Evolutionary conservation across 2,797 vertebrate genomes (phyloP).

Genomic region (Sebastiscus albofasciatus): DNA sequence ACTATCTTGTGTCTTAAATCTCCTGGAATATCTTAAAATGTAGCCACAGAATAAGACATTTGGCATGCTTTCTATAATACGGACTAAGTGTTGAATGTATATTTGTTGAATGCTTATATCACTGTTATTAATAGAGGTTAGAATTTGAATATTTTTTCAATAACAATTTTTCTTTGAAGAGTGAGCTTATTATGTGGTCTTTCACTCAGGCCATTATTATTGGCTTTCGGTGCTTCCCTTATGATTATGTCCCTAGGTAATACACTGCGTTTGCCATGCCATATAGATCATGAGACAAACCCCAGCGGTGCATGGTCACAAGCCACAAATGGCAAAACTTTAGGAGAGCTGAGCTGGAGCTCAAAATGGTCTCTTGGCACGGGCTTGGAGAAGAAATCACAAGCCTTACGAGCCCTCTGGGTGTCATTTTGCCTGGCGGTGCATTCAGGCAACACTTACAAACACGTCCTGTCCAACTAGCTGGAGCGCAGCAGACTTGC

Average conservation of each 20-base stretch:
- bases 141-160: slow-evolving; percentile 20
- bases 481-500: slow-evolving; percentile 65
- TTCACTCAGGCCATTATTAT: slow-evolving; percentile 27
- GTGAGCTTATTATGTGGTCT: slow-evolving; percentile 30
- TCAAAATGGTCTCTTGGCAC: slow-evolving; percentile 64
- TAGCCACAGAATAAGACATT: background rate
- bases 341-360: slow-evolving; percentile 64
- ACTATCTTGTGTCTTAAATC: slow-evolving; percentile 25
- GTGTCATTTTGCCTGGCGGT: slow-evolving; percentile 73
- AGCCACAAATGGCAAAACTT: slow-evolving; percentile 65
- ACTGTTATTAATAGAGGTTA: background rate
- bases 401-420: slow-evolving; percentile 73
- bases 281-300: slow-evolving; percentile 50
- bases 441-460: slow-evolving; percentile 80
- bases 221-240: slow-evolving; percentile 32
- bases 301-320: slow-evolving; percentile 56
- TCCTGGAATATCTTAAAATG: slow-evolving; percentile 21
- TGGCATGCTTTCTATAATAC: background rate
- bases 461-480: slow-evolving; percentile 77
- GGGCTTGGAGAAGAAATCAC: slow-evolving; percentile 66
- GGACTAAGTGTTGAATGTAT: background rate
- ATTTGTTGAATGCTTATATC: slow-evolving; percentile 18
- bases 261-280: slow-evolving; percentile 36
- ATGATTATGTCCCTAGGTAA: slow-evolving; percentile 43
- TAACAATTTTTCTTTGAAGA: slow-evolving; percentile 16